Evolutionary conservation across 2,113 vertebrate species (phyloP).

Genomic region (Datnioides undecimradiatus): DNA sequence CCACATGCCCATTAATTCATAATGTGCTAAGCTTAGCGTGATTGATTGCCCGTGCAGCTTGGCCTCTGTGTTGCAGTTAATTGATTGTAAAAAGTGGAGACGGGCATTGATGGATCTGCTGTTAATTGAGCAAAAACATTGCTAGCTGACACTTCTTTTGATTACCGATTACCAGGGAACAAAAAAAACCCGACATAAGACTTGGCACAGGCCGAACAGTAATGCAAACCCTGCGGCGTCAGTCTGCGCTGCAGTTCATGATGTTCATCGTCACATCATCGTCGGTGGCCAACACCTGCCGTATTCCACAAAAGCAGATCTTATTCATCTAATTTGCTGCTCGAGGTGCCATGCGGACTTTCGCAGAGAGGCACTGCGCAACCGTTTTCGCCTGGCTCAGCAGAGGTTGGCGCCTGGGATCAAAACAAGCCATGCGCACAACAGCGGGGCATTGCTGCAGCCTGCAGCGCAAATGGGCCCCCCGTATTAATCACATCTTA

Average conservation of each 20-base stretch:
- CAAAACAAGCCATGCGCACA: slow-evolving; percentile 53
- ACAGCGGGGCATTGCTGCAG: slow-evolving; percentile 61
- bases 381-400: slow-evolving; percentile 35
- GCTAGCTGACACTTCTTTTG: slow-evolving; percentile 50
- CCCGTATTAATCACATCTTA: slow-evolving; percentile 73
- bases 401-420: slow-evolving; percentile 36
- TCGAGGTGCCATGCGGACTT: slow-evolving; percentile 51
- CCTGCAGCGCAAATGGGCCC: slow-evolving; percentile 46
- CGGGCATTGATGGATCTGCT: slow-evolving; percentile 62
- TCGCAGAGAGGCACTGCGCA: not conserved
- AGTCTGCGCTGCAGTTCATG: slow-evolving; percentile 24
- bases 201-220: slow-evolving; percentile 33
- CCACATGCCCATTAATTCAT: slow-evolving; percentile 25
- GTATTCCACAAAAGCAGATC: slow-evolving; percentile 44
- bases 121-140: slow-evolving; percentile 72
- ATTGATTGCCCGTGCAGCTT: slow-evolving; percentile 65
- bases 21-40: slow-evolving; percentile 41
- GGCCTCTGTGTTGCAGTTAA: slow-evolving; percentile 57
- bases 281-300: slow-evolving; percentile 70
- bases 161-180: slow-evolving; percentile 48
- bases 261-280: slow-evolving; percentile 52
- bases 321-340: slow-evolving; percentile 61
- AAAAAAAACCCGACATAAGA: slow-evolving; percentile 26
- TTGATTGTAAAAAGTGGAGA: slow-evolving; percentile 64
- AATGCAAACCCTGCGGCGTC: slow-evolving; percentile 12